These are phyloP conservation scores for rabbit (Oryctolagus cuniculus) DNA, from an alignment of 2,113 vertebrate genomes.

Conservation along the genomic window DNA sequence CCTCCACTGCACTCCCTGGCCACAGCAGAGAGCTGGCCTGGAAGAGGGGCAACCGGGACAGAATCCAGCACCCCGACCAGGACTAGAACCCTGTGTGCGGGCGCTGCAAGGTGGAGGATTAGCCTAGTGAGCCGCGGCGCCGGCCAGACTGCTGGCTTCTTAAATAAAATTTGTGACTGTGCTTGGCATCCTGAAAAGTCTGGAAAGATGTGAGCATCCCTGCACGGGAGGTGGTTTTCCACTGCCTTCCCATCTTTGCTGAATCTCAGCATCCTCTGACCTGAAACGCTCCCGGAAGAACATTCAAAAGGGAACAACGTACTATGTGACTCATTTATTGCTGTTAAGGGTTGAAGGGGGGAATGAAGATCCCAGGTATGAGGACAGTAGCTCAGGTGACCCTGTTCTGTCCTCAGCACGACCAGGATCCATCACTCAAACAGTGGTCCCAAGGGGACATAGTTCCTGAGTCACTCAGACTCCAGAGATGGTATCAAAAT, in stretches of 20 bases:
- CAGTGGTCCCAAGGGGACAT: not conserved
- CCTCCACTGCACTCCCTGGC: too few relatives aligned
- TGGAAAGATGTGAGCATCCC: conserved; percentile 48
- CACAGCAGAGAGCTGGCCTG: too few relatives aligned
- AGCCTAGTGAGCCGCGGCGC: too few relatives aligned
- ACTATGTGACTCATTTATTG: not conserved
- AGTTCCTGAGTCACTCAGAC: not conserved
- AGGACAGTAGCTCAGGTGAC: not conserved
- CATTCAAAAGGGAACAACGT: not conserved
- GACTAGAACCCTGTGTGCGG: too few relatives aligned
- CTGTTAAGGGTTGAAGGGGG: not conserved
- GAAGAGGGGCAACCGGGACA: too few relatives aligned
- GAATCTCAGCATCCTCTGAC: not conserved
- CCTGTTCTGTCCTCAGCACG: not conserved
- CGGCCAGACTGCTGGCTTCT: conserved; percentile 69
- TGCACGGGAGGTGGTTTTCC: not conserved
- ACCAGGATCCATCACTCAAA: not conserved
- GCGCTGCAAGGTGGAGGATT: too few relatives aligned
- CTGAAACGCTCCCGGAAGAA: not conserved
- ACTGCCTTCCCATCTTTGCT: not conserved
- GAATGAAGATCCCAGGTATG: not conserved
- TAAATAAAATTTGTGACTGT: conserved; percentile 71
- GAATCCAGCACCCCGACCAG: too few relatives aligned
- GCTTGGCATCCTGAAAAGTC: conserved; percentile 55
- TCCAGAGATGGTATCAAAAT: not conserved